phyloP scores from a whole-genome alignment of 2,888 invertebrate genomes.

The Lottia gigantea region DNA sequence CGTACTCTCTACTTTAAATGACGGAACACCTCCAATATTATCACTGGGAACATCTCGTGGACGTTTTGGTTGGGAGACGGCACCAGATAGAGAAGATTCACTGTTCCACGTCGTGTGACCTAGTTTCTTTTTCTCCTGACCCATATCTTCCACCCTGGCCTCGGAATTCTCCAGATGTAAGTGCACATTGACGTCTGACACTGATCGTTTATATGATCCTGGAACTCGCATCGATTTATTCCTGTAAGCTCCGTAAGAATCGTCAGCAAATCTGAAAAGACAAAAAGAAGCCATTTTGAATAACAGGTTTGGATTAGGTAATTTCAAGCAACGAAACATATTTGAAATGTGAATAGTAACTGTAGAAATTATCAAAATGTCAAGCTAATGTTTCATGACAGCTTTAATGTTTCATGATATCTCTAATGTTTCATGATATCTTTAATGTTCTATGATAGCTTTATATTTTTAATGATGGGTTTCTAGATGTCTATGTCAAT shows the following conservation, averaged over 20 bases:
- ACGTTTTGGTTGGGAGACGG: neutral
- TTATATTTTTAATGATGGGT: no score
- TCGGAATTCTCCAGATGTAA: slow-evolving; percentile 14
- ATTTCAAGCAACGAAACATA: no score
- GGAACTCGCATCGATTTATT: slow-evolving; percentile 45
- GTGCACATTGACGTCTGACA: slow-evolving; percentile 43
- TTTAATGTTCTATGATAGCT: no score
- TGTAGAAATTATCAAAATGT: no score
- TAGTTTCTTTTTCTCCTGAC: slow-evolving; percentile 15
- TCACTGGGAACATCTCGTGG: slow-evolving; percentile 12
- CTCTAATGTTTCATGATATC: no score
- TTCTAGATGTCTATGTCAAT: no score
- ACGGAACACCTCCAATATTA: slow-evolving; percentile 5
- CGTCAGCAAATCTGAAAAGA: slow-evolving; percentile 51
- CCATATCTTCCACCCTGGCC: neutral
- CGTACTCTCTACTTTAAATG: slow-evolving; percentile 18
- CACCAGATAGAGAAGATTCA: slow-evolving; percentile 29
- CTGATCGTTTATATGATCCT: slow-evolving; percentile 51
- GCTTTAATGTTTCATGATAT: no score
- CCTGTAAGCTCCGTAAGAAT: slow-evolving; percentile 52
- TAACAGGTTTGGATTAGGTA: no score
- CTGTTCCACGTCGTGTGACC: slow-evolving; percentile 34
- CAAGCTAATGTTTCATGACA: no score
- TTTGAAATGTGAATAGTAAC: no score
- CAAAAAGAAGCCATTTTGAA: neutral